Conservation (phyloP, 1,140 invertebrate species). For the Drosophila mauritiana region DNA sequence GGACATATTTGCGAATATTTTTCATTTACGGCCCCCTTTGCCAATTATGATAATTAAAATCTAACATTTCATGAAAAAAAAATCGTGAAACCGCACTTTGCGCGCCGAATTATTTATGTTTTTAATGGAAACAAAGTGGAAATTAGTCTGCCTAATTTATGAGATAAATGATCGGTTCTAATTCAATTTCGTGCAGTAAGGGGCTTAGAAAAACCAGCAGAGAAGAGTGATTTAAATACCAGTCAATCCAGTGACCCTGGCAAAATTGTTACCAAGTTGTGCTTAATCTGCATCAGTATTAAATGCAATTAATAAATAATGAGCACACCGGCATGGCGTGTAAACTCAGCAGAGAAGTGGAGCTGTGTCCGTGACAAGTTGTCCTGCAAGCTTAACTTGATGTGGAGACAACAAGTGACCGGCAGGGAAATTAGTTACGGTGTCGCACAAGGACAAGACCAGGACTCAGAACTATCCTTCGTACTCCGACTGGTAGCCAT, state of each 20-base stretch:
- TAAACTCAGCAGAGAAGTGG: constrained; percentile 17
- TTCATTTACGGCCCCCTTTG: not conserved
- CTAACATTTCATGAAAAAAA: constrained; percentile 9
- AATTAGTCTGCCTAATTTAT: constrained; percentile 44
- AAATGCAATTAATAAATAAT: constrained; percentile 55
- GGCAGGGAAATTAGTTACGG: constrained; percentile 59
- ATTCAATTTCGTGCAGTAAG: constrained; percentile 21
- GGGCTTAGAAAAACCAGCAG: constrained; percentile 8
- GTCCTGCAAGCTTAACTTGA: constrained; percentile 21
- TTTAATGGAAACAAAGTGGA: constrained; percentile 23
- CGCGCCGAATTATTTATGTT: constrained; percentile 26
- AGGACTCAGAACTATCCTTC: constrained; percentile 15
- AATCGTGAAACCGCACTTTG: constrained; percentile 12
- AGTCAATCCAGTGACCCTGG: not conserved
- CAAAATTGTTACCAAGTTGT: not conserved
- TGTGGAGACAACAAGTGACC: constrained; percentile 40
- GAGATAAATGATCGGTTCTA: constrained; percentile 8
- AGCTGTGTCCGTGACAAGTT: constrained; percentile 28
- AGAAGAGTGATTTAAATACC: constrained; percentile 3
- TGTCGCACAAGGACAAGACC: constrained; percentile 43
- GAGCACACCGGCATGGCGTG: constrained; percentile 10
- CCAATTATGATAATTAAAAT: constrained; percentile 19
- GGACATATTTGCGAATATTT: constrained; percentile 18
- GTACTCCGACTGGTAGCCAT: constrained; percentile 6
- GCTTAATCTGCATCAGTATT: constrained; percentile 40